phyloP scores from a whole-genome alignment of 2,113 vertebrate genomes.

The Polyodon spathula region DNA sequence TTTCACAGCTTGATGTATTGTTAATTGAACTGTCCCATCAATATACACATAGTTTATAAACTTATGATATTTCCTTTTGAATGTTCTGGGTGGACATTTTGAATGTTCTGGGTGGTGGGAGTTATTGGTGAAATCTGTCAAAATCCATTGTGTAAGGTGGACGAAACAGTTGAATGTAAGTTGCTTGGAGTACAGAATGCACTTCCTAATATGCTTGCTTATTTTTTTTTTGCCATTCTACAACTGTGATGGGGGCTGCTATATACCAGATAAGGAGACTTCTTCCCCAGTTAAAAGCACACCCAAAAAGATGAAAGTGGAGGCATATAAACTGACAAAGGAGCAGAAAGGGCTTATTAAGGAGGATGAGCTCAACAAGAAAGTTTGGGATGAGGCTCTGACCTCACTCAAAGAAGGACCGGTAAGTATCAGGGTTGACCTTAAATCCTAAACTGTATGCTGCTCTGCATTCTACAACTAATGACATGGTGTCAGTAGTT shows the following conservation, averaged over 20 bases:
- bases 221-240: neutral
- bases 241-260: neutral
- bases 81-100: too few relatives aligned
- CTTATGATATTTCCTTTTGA: too few relatives aligned
- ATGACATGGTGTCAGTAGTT: too few relatives aligned
- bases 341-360: slow-evolving; percentile 77
- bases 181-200: too few relatives aligned
- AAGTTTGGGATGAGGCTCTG: slow-evolving; percentile 85
- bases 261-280: slow-evolving; percentile 27
- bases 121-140: too few relatives aligned
- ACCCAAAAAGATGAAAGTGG: slow-evolving; percentile 79
- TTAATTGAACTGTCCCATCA: too few relatives aligned
- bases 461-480: too few relatives aligned
- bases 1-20: slow-evolving; percentile 12
- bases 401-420: slow-evolving; percentile 75
- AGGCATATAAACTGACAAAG: slow-evolving; percentile 73
- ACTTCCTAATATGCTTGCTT: neutral
- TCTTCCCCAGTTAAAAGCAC: slow-evolving; percentile 42
- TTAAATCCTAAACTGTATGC: too few relatives aligned
- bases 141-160: too few relatives aligned
- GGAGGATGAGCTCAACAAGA: slow-evolving; percentile 75
- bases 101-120: too few relatives aligned
- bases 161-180: too few relatives aligned
- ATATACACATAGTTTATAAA: too few relatives aligned
- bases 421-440: slow-evolving; percentile 42